Evolutionary conservation across 2,888 invertebrate genomes (phyloP).

Genomic region (Ischnura elegans): DNA sequence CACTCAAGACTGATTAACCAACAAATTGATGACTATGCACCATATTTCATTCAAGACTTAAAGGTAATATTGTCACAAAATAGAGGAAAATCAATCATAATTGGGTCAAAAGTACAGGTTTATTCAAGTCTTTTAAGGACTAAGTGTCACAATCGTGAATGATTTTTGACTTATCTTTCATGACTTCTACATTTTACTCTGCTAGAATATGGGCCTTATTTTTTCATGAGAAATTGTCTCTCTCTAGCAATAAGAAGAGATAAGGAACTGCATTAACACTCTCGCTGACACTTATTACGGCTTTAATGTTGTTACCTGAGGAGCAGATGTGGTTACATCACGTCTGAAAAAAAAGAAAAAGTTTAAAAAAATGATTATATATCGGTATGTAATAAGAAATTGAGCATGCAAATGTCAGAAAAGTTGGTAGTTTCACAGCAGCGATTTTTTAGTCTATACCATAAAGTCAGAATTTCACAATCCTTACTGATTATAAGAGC

Average conservation of each 20-base stretch:
- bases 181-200: not conserved
- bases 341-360: not conserved
- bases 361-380: too few species aligned
- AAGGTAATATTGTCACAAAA: not conserved
- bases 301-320: not conserved
- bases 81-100: not conserved
- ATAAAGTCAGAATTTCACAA: too few species aligned
- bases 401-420: too few species aligned
- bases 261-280: not conserved
- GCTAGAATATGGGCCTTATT: not conserved
- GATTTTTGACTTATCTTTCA: not conserved
- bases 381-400: too few species aligned
- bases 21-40: not conserved
- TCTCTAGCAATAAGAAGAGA: not conserved
- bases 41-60: not conserved
- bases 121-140: not conserved
- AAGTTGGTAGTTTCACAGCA: too few species aligned
- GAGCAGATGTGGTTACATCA: constrained; percentile 18
- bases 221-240: not conserved
- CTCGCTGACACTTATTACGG: not conserved
- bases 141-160: not conserved
- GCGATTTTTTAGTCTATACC: too few species aligned
- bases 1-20: not conserved
- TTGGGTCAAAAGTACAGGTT: not conserved
- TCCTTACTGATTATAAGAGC: too few species aligned